Percentiles rank a stretch among this genome's conserved stretches.
Evolutionary conservation across 2,888 invertebrate species (phyloP).

Genomic region (Pammene fasciana): DNA sequence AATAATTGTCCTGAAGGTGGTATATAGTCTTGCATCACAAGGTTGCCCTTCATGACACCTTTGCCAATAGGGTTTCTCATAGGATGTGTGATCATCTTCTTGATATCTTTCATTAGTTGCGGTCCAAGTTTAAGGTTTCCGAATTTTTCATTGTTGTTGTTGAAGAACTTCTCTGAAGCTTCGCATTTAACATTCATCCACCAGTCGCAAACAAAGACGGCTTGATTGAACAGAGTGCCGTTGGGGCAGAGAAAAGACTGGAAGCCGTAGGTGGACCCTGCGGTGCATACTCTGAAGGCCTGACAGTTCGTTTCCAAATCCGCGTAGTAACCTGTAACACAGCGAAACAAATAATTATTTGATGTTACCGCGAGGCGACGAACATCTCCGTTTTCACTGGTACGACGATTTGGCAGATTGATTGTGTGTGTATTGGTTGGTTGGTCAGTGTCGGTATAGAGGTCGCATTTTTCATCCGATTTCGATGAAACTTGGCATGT

Average conservation of each 20-base stretch:
- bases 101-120: constrained; percentile 82
- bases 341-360: not conserved
- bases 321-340: constrained; percentile 85
- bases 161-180: constrained; percentile 68
- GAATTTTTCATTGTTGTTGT: constrained; percentile 74
- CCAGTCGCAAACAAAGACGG: constrained; percentile 86
- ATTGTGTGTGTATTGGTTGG: too few relatives aligned
- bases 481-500: too few relatives aligned
- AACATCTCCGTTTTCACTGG: too few relatives aligned
- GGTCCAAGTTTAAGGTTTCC: constrained; percentile 78
- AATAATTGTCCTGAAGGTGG: constrained; percentile 72
- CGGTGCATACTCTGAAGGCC: constrained; percentile 86
- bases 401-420: too few relatives aligned
- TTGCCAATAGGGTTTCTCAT: constrained; percentile 74
- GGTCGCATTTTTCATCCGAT: too few relatives aligned
- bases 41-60: constrained; percentile 63
- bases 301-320: constrained; percentile 86
- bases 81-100: constrained; percentile 82
- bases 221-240: constrained; percentile 87
- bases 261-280: constrained; percentile 79
- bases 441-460: too few relatives aligned
- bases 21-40: constrained; percentile 75
- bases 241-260: constrained; percentile 87
- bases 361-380: too few relatives aligned
- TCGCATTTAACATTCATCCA: constrained; percentile 87